phyloP scores from a whole-genome alignment of 1,140 invertebrate genomes.

The Zaprionus gabonicus region DNA sequence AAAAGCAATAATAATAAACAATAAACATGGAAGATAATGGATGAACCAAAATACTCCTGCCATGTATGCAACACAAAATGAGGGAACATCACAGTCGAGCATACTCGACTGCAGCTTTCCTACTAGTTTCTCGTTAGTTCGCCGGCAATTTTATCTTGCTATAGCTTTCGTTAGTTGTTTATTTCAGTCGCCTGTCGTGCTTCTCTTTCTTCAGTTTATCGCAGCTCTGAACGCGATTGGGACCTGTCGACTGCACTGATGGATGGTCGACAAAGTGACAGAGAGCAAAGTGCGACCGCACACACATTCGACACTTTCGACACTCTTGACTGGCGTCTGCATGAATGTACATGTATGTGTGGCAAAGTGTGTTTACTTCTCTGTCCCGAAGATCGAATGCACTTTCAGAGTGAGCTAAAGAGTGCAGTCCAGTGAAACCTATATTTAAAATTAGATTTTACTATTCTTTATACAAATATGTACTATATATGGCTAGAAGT shows the following conservation, averaged over 20 bases:
- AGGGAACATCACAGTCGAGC: no score
- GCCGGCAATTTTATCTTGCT: neutral
- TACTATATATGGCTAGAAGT: no score
- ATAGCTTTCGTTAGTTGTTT: neutral
- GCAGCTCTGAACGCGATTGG: neutral
- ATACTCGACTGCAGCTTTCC: no score
- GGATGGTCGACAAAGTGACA: neutral
- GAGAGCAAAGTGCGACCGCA: neutral
- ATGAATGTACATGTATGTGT: neutral
- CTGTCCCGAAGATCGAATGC: neutral
- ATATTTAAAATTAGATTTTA: no score
- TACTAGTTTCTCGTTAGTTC: no score
- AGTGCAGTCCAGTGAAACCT: no score
- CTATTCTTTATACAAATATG: no score
- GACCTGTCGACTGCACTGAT: neutral
- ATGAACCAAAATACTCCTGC: no score
- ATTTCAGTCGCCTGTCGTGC: neutral
- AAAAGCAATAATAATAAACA: no score
- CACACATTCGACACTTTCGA: neutral
- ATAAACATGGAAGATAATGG: no score
- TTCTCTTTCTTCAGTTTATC: neutral
- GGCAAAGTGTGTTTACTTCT: neutral
- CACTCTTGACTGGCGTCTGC: neutral
- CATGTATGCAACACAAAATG: no score
- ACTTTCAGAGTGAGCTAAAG: neutral